Conservation (phyloP, 1,140 invertebrate genomes). For the Lysiphlebus fabarum region DNA sequence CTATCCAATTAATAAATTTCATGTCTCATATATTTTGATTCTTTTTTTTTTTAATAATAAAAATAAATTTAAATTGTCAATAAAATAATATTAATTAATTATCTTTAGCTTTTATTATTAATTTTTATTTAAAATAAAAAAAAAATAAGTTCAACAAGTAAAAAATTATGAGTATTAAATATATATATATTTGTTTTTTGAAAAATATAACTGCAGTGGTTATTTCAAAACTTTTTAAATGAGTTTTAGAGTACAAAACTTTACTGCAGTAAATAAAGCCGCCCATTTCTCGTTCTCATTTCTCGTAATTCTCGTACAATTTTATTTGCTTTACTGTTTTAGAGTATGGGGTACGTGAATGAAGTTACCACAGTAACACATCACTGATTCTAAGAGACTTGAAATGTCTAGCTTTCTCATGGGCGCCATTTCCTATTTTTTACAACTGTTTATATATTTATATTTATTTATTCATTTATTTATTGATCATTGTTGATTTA, state of each 20-base stretch:
- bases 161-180: too few relatives aligned
- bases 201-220: too few relatives aligned
- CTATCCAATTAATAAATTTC: too few relatives aligned
- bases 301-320: constrained; percentile 14
- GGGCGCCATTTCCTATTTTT: neutral
- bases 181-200: too few relatives aligned
- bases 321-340: constrained; percentile 10
- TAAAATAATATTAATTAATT: too few relatives aligned
- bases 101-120: too few relatives aligned
- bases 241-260: too few relatives aligned
- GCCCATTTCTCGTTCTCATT: neutral
- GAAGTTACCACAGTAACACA: constrained; percentile 6
- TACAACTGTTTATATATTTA: neutral
- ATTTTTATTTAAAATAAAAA: too few relatives aligned
- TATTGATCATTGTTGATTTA: neutral
- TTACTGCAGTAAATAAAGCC: constrained; percentile 4
- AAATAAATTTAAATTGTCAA: too few relatives aligned
- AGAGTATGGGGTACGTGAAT: neutral
- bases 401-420: neutral
- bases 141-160: too few relatives aligned
- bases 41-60: too few relatives aligned
- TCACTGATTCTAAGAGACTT: constrained; percentile 9
- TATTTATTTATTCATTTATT: neutral
- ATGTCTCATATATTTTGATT: too few relatives aligned
- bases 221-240: neutral